Conservation (phyloP, 2,113 vertebrate genomes). For the Otus sunia region DNA sequence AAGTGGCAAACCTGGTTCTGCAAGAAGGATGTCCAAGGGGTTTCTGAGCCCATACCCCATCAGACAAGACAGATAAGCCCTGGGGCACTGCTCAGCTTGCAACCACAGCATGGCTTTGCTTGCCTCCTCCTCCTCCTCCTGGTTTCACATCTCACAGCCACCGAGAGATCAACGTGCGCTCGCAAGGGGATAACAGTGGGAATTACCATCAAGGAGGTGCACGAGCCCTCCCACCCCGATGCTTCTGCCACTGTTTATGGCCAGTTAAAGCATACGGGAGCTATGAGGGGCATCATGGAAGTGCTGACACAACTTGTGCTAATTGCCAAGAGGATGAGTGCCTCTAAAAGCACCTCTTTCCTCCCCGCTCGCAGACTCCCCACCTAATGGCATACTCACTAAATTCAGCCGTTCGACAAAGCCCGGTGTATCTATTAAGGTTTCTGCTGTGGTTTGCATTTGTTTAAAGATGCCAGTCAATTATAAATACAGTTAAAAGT, state of each 20-base stretch:
- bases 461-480: constrained; percentile 17
- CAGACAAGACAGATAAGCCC: background rate
- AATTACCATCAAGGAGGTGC: background rate
- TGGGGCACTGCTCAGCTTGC: background rate
- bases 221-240: rapidly evolving
- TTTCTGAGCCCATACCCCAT: background rate
- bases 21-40: rapidly evolving
- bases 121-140: background rate
- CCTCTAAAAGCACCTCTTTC: background rate
- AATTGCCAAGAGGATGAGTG: background rate
- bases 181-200: background rate
- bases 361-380: background rate
- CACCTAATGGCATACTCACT: background rate
- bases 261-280: background rate
- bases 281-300: background rate
- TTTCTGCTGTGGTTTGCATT: constrained; percentile 37
- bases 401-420: background rate
- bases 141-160: background rate
- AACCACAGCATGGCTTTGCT: rapidly evolving
- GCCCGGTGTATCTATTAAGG: background rate
- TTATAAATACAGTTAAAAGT: constrained; percentile 37
- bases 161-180: background rate
- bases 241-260: background rate
- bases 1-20: background rate
- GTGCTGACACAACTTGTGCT: background rate